A percentile compares a stretch with the other conserved stretches of the same genome.
These are phyloP conservation scores for Erpornis zantholeuca DNA, from an alignment of 2,113 vertebrate genomes.

Conservation along the genomic window DNA sequence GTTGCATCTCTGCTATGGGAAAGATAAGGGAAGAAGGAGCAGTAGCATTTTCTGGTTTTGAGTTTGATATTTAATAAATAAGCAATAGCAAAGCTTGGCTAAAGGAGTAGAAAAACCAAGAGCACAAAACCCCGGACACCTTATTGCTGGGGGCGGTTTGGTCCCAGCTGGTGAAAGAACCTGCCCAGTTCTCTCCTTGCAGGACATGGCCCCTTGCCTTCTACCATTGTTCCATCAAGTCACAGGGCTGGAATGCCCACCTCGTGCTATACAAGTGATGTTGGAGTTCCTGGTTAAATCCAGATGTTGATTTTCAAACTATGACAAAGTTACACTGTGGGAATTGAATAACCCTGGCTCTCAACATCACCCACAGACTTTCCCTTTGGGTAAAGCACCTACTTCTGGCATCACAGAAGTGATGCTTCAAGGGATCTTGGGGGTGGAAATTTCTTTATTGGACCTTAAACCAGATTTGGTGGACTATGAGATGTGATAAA, in stretches of 20 bases:
- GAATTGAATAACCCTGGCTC: background rate
- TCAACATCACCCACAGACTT: background rate
- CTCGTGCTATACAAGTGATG: accelerated
- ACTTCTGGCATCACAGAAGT: background rate
- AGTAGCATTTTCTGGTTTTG: background rate
- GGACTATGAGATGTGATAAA: background rate
- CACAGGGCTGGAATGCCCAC: background rate
- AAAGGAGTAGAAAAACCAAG: background rate
- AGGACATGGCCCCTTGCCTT: background rate
- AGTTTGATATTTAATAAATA: background rate
- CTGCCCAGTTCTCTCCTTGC: background rate
- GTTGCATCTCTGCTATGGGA: background rate
- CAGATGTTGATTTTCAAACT: background rate
- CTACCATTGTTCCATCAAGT: background rate
- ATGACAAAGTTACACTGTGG: background rate
- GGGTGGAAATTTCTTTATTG: background rate
- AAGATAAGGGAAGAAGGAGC: background rate
- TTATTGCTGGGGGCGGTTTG: background rate
- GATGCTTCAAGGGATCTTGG: background rate
- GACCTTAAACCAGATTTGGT: background rate
- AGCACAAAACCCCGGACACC: background rate
- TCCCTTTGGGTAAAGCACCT: background rate
- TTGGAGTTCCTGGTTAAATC: background rate
- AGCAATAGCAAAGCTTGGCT: background rate
- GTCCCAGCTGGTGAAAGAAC: background rate